Conservation (phyloP, 2,797 vertebrate species). For the Channa striata region DNA sequence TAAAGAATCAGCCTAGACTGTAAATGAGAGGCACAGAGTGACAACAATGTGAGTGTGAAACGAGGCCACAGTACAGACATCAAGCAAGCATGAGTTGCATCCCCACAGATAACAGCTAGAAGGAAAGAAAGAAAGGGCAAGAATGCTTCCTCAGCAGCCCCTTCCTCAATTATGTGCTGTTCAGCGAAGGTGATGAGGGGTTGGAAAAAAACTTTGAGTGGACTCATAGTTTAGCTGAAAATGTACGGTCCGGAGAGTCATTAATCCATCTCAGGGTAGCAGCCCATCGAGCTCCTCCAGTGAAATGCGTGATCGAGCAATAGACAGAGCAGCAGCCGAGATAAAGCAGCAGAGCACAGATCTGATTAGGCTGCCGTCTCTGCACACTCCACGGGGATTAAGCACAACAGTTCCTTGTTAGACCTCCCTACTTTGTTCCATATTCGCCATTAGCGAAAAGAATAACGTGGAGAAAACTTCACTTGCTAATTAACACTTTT, state of each 20-base stretch:
- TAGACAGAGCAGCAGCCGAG: slow-evolving; percentile 61
- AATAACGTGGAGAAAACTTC: slow-evolving; percentile 40
- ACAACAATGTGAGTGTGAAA: slow-evolving; percentile 46
- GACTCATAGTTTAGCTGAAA: slow-evolving; percentile 65
- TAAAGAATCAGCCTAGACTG: slow-evolving; percentile 41
- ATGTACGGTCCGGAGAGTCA: slow-evolving; percentile 61
- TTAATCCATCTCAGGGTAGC: slow-evolving; percentile 66
- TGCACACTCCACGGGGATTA: slow-evolving; percentile 67
- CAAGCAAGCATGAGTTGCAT: slow-evolving; percentile 52
- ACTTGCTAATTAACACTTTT: slow-evolving; percentile 64
- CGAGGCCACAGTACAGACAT: slow-evolving; percentile 48
- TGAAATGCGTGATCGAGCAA: slow-evolving; percentile 68
- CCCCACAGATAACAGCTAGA: slow-evolving; percentile 46
- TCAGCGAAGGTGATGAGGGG: slow-evolving; percentile 64
- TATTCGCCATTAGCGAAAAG: slow-evolving; percentile 61
- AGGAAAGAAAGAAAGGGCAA: slow-evolving; percentile 29
- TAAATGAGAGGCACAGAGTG: slow-evolving; percentile 35
- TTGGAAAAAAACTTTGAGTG: slow-evolving; percentile 46
- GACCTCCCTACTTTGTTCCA: slow-evolving; percentile 67
- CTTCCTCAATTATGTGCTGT: slow-evolving; percentile 68
- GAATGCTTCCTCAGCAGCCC: slow-evolving; percentile 67
- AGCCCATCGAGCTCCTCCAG: slow-evolving; percentile 61
- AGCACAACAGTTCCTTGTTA: slow-evolving; percentile 71
- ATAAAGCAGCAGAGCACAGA: slow-evolving; percentile 69
- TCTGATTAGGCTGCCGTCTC: slow-evolving; percentile 72